Evolutionary conservation across 2,113 vertebrate species (phyloP).

Genomic region (Neodon shergylaensis): DNA sequence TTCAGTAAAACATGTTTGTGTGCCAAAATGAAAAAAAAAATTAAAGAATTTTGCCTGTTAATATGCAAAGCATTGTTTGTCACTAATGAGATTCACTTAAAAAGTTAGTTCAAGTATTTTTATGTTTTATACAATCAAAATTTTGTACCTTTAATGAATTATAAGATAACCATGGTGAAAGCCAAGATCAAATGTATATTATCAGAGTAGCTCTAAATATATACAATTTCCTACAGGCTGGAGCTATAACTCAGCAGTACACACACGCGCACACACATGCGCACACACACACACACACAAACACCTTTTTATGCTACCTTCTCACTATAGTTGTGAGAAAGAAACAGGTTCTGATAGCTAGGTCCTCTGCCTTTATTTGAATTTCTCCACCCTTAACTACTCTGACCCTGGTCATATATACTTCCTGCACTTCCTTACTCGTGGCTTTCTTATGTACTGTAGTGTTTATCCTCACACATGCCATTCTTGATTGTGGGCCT

Average conservation of each 20-base stretch:
- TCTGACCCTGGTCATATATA: not conserved
- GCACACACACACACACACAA: fast-evolving
- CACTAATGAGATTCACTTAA: not conserved
- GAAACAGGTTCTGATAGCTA: not conserved
- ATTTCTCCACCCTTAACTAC: not conserved
- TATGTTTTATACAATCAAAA: not conserved
- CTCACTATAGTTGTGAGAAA: not conserved
- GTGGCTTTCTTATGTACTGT: not conserved
- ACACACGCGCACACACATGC: not conserved
- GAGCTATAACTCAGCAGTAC: not conserved
- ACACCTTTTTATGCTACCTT: not conserved
- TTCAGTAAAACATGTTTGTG: not conserved
- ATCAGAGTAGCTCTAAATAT: not conserved
- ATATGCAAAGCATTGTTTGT: not conserved
- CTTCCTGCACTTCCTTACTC: not conserved
- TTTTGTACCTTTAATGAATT: not conserved
- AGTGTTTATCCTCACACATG: not conserved
- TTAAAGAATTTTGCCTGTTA: not conserved
- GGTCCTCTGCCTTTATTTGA: not conserved
- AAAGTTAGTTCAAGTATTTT: not conserved
- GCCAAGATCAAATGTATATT: not conserved
- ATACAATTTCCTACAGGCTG: not conserved
- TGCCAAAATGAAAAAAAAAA: not conserved
- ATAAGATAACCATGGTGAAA: not conserved
- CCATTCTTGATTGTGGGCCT: not conserved